Base-by-base conservation (phyloP, 1,140 invertebrate genomes). In the Spodoptera frugiperda region DNA sequence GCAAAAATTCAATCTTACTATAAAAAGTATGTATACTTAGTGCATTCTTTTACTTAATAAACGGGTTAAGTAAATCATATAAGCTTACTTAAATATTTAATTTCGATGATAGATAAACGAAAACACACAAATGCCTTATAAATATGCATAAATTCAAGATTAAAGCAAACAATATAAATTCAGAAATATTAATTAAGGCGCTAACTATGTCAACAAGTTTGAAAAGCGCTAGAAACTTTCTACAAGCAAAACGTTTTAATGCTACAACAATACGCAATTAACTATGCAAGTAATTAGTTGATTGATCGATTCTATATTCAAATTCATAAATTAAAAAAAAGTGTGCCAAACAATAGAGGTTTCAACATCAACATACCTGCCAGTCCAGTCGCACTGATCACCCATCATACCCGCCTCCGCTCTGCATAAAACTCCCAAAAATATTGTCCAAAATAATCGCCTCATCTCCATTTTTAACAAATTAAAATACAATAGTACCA, bases 381-480 rank as follows among this genome's bases (percentile, higher is more conserved):
- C 94, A 83, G 91, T 95, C 95, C 95, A 95, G 89, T 95, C 95
- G 87, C 95, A 95, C 78, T 95, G 94, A 84, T 95, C 95, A 79
- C 95, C 94, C 83, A 95, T 94, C 82, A 94, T 91, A 55, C 91
- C 94, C 84, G 94, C 94, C 84, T 94, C 90, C 82, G 90, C 91
- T 86, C 82, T 74, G 70, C 85, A 85, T 71, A 90, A 86, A 72
- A 90, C 78, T 78, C 88, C 87, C 78, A 93, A 91, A 85, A 94
- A 85, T 83, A 90, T 61, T 82, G 91, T 88, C 89, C 89, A 91
- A 90, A 94, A 90, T 80, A 93, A 80, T 79, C 71, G 79, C 77
- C 80, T 77, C 70, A 71, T 57, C 76, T 82, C 68, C 88, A 91
- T 91, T 78, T n/a, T 84, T 89, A 67, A 76, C 30, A 25, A 21